Conservation (phyloP, 2,888 invertebrate genomes). For the Dermolepida albohirtum region DNA sequence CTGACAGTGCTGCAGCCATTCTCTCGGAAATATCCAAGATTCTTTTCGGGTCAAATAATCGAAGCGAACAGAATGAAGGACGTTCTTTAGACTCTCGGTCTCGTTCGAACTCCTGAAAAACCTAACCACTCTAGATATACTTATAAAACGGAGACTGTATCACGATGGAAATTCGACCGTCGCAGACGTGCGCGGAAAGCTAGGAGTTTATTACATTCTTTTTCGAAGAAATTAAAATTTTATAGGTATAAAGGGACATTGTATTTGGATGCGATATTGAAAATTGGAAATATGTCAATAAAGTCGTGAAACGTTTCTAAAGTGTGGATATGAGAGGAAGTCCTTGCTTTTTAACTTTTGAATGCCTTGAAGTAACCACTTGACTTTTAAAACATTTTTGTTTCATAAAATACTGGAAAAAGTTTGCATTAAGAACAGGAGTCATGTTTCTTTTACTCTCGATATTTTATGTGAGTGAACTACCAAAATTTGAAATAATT, state of each 20-base stretch:
- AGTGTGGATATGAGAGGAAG: too few species aligned
- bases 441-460: too few species aligned
- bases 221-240: conserved; percentile 23
- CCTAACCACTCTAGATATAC: conserved; percentile 7
- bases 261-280: neutral
- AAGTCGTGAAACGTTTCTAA: too few species aligned
- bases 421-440: too few species aligned
- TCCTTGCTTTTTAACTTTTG: too few species aligned
- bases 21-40: conserved; percentile 34
- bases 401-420: too few species aligned
- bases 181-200: neutral
- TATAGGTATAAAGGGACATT: conserved; percentile 16
- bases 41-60: conserved; percentile 33
- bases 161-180: neutral
- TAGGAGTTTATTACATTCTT: conserved; percentile 25
- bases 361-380: too few species aligned
- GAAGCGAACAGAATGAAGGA: conserved; percentile 25
- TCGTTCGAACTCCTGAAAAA: neutral
- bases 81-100: neutral
- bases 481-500: too few species aligned
- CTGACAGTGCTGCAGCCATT: conserved; percentile 16
- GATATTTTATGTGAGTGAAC: too few species aligned
- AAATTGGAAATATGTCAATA: too few species aligned
- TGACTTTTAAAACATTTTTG: too few species aligned
- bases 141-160: conserved; percentile 23